Base-by-base conservation (phyloP, 2,113 vertebrate genomes). In the Lutjanus erythropterus region DNA sequence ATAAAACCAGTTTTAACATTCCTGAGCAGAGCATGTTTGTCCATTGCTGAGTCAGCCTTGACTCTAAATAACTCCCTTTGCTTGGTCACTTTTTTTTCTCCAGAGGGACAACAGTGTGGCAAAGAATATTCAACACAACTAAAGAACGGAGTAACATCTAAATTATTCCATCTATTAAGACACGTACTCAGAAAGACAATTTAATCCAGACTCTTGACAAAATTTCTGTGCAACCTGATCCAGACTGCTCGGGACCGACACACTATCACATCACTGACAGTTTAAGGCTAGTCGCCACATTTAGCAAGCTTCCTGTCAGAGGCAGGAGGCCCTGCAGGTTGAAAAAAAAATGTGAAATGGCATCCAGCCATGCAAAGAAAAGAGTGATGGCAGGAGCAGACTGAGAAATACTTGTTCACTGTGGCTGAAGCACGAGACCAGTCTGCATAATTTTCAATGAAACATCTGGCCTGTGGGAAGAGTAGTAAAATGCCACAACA, bases 91-190 rank as follows among this genome's bases (percentile, higher is more conserved):
- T 37, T 62, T 41, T 37, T 62, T 41, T 2, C 4, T 21, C 41
- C 49, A 29, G 52, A 39, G 6, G 10, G 35, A 55, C 62, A 83
- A 46, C 37, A 46, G n/a, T 19, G 61, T 42, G 39, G 72, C 29
- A 23, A 23, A 53, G 1, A 11, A 37, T 29, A 3, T 0, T 21
- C 12, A 18, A 41, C 29, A 33, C 62, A 7, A 27, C 5, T 47
- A 44, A n/a, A 4, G 35, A 69, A 21, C 5, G 6, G 35, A 12
- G 14, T 27, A 21, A 61, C 11, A 1, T 42, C 68, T 29, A 25
- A 55, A 56, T 16, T 35, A 35, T 15, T 25, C 27, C 3, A 31
- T 64, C 16, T 27, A n/a, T n/a, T n/a, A n/a, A n/a, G n/a, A n/a
- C n/a, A n/a, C n/a, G n/a, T n/a, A n/a, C n/a, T n/a, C 12, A 23